phyloP scores from a whole-genome alignment of 2,888 invertebrate species.

The Nomada goodeniana region DNA sequence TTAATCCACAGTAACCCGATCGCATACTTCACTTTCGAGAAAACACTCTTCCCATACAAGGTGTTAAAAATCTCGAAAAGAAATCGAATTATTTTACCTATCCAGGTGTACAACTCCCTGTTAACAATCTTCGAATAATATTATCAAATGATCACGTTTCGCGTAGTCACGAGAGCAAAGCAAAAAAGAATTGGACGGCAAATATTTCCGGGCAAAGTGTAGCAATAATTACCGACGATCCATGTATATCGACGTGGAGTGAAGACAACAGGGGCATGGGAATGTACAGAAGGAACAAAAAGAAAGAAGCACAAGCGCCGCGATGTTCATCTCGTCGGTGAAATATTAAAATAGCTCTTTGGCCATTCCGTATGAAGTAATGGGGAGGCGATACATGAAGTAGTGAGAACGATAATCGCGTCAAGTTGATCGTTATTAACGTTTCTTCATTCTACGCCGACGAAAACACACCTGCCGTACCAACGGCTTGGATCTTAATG shows the following conservation, averaged over 20 bases:
- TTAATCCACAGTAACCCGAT: too few relatives aligned
- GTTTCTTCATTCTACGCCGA: slow-evolving; percentile 26
- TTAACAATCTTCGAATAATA: too few relatives aligned
- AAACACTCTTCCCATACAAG: too few relatives aligned
- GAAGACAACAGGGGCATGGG: background rate
- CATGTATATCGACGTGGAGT: background rate
- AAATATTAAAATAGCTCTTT: slow-evolving; percentile 44
- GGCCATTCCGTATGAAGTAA: slow-evolving; percentile 13
- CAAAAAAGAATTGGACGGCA: too few relatives aligned
- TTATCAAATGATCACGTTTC: too few relatives aligned
- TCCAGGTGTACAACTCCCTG: too few relatives aligned
- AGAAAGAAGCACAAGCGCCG: background rate
- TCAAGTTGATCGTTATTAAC: slow-evolving; percentile 43
- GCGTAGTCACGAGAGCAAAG: too few relatives aligned
- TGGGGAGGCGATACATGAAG: slow-evolving; percentile 14
- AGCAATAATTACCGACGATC: slow-evolving; percentile 11
- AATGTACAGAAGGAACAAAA: slow-evolving; percentile 8
- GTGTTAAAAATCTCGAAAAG: too few relatives aligned
- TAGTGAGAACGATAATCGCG: slow-evolving; percentile 17
- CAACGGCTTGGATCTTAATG: slow-evolving; percentile 44
- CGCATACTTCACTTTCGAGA: too few relatives aligned
- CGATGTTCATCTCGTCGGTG: slow-evolving; percentile 27
- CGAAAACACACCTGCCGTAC: slow-evolving; percentile 47
- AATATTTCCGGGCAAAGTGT: background rate
- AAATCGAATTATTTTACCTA: too few relatives aligned